A percentile compares a stretch with the other conserved stretches of the same genome.
Conservation (phyloP, 2,888 invertebrate genomes). For the Epiperipatus broadwayi region DNA sequence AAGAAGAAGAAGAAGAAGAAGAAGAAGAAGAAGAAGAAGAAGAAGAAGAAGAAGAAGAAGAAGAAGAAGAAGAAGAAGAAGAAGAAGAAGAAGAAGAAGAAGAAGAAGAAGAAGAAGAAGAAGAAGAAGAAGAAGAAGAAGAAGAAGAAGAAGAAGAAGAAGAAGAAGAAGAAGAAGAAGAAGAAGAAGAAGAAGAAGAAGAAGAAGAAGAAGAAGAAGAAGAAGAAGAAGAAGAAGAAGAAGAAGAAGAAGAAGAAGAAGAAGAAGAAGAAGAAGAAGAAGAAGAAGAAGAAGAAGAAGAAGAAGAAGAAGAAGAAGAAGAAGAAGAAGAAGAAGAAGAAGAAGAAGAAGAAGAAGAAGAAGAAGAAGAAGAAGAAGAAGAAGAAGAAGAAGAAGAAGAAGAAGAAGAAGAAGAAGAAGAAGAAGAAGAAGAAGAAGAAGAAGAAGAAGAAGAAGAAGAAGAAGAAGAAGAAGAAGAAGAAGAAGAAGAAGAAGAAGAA, state of each 20-base stretch:
- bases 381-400: background rate
- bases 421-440: slow-evolving; percentile 6
- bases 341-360: slow-evolving; percentile 1
- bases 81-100: slow-evolving; percentile 1
- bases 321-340: slow-evolving; percentile 5
- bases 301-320: slow-evolving; percentile 6
- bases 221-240: slow-evolving; percentile 10
- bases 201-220: slow-evolving; percentile 1
- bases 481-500: slow-evolving; percentile 7
- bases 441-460: slow-evolving; percentile 9
- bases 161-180: background rate
- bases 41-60: slow-evolving; percentile 6
- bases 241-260: background rate
- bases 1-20: background rate
- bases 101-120: background rate
- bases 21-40: slow-evolving; percentile 6
- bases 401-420: slow-evolving; percentile 7
- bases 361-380: background rate
- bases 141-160: background rate
- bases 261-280: background rate
- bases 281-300: slow-evolving; percentile 3
- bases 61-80: background rate
- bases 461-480: slow-evolving; percentile 6
- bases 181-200: background rate
- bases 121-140: slow-evolving; percentile 1